Evolutionary conservation across 2,797 vertebrate genomes (phyloP), one percentile per base, ranked within the genome.

Genomic region (Numenius phaeopus): DNA sequence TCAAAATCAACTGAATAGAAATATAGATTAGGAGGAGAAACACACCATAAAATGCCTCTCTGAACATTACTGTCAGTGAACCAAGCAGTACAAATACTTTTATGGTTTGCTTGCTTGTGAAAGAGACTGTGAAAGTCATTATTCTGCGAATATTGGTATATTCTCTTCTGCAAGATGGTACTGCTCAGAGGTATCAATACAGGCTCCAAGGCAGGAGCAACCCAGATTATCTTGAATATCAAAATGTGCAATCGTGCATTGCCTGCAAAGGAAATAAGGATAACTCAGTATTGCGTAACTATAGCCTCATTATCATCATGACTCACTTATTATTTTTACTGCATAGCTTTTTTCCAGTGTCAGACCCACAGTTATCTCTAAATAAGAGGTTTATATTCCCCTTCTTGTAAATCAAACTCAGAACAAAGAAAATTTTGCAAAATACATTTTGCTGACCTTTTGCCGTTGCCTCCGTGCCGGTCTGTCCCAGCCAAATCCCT

Each of bases 251-350:
- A 7, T 18, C 1, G 1, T 58, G 58, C 69, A 72, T 61, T 9
- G 5, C 39, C 72, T 55, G 27, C 88, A 69, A 85, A 87, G 57
- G 82, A 85, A 89, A 58, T 26, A 46, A 47, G 40, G 64, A 58
- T 57, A 54, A 42, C 42, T 78, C 37, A 42, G 62, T 34, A 44
- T 72, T 94, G 81, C 52, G 17, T 72, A 89, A 92, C 27, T 70
- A 11, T 10, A 84, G 37, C 73, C 54, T 94, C 54, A 55, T 89
- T 86, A 91, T 11, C 84, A 49, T 39, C 26, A 2, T 89, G 87
- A 94, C 61, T 96, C 95, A 95, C 55, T 83, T 49, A 83, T 79
- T 84, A 39, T 40, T 94, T 91, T 90, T 83, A 66, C 55, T 83
- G 69, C 76, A 49, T 50, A 81, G 54, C 65, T 92, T 95, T 82